Evolutionary conservation across 1,140 invertebrate species (phyloP).

Genomic region (Dufourea novaeangliae): DNA sequence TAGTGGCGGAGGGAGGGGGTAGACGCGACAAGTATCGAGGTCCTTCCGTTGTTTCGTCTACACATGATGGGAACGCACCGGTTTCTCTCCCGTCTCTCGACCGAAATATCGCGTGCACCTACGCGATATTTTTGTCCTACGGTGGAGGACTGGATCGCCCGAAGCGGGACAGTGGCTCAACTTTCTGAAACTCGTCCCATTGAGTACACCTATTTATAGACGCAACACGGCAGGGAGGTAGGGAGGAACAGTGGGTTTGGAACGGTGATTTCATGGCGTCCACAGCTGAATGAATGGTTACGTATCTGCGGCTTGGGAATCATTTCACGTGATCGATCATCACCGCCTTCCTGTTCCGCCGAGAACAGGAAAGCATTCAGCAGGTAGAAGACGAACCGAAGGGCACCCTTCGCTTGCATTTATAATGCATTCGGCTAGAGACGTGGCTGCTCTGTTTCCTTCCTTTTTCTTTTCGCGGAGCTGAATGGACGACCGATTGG

Average conservation of each 20-base stretch:
- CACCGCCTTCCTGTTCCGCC: conserved; percentile 2
- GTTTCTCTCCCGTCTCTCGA: neutral
- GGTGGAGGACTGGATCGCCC: conserved; percentile 24
- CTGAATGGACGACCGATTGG: conserved; percentile 1
- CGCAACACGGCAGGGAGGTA: neutral
- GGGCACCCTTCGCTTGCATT: conserved; percentile 11
- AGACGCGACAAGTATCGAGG: neutral
- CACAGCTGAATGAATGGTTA: conserved; percentile 55
- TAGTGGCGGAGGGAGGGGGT: neutral
- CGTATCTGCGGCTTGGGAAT: conserved; percentile 39
- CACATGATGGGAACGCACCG: neutral
- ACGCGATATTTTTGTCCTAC: conserved; percentile 51
- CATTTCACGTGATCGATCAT: conserved; percentile 44
- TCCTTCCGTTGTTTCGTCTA: neutral
- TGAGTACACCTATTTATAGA: conserved; percentile 63
- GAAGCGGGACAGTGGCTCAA: conserved; percentile 20
- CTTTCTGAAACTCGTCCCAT: conserved; percentile 60
- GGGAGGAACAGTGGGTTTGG: too few relatives aligned
- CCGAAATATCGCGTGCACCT: conserved; percentile 37
- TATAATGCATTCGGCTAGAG: conserved; percentile 13
- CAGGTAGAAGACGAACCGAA: conserved; percentile 19
- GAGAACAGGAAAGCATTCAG: conserved; percentile 30
- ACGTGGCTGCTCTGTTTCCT: too few relatives aligned
- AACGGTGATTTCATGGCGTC: conserved; percentile 26
- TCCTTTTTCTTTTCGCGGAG: neutral